Base-by-base conservation (phyloP, 2,888 invertebrate genomes). In the Drosophila atripex region DNA sequence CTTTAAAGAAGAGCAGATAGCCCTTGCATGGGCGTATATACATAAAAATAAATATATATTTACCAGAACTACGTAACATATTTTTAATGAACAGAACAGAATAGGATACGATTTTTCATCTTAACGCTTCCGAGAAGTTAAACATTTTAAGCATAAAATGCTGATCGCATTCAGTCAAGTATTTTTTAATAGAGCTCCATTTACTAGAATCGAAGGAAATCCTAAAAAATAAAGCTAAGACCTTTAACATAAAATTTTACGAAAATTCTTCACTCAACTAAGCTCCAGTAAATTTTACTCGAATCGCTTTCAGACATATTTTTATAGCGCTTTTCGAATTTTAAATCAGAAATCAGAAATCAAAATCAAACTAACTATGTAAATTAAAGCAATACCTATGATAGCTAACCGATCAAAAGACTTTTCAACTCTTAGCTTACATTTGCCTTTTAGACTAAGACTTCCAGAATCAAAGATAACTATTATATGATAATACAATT, bases 301-400 rank as follows among this genome's bases (percentile, higher is more conserved):
- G 71, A 88, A 87, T 78, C 73, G 88, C 88, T 88, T 88, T 49
- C 82, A 77, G 74, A 77, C 56, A 75, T 88, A 88, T 88, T 88
- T 88, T 88, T 88, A 88, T 88, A 88, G 66, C 74, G 88, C 88
- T 85, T 88, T 89, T 88, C 80, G 74, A 88, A 71, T 80, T 78
- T 77, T 76, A 77, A 60, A 73, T 46, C 18, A 38, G 35, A 77
- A 60, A 73, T 46, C 18, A 38, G 35, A 59, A 57, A 28, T 52
- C 8, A 28, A 61, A 56, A 55, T 59, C 30, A 60, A 65, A 51
- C 56, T 66, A 58, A 54, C 38, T 71, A 68, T 75, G 78, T 84
- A 80, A 65, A 78, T 65, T 85, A 80, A 75, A 78, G 64, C 78
- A 86, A 77, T 72, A 80, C 79, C 66, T 79, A 73, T 18, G 52